Conservation (phyloP, 1,140 invertebrate species). For the Eriocheir sinensis region DNA sequence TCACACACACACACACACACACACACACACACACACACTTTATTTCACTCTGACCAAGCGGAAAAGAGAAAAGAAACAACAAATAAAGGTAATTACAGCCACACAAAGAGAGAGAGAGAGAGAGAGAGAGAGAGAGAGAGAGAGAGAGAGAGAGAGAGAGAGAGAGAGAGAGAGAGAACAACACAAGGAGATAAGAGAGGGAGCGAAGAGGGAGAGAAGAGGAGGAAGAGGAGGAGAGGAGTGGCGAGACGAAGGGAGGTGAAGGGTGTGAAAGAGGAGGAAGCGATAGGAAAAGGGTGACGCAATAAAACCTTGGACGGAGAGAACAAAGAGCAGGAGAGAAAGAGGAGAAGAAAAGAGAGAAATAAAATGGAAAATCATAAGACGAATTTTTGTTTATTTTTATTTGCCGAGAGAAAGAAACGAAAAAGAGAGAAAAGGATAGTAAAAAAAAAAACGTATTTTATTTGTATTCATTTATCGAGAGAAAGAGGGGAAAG, state of each 20-base stretch:
- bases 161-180: conserved; percentile 48
- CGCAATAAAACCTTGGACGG: too few relatives aligned
- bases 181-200: neutral
- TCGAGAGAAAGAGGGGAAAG: too few relatives aligned
- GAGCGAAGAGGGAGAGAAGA: conserved; percentile 30
- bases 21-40: neutral
- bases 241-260: neutral
- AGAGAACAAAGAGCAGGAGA: neutral
- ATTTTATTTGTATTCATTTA: too few relatives aligned
- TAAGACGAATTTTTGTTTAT: too few relatives aligned
- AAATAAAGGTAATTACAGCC: neutral
- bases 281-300: neutral
- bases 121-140: conserved; percentile 44
- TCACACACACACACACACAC: too few relatives aligned
- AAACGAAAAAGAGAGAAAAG: neutral
- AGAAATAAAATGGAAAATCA: neutral
- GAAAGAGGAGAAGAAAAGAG: neutral
- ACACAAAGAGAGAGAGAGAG: neutral
- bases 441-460: too few relatives aligned
- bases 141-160: conserved; percentile 47
- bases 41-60: neutral
- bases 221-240: neutral
- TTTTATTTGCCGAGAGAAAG: neutral
- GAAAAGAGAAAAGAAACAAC: conserved; percentile 2
- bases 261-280: neutral